Evolutionary conservation across 2,888 invertebrate genomes (phyloP), one percentile per base, ranked within the genome.

Genomic region (Plebejus argus): DNA sequence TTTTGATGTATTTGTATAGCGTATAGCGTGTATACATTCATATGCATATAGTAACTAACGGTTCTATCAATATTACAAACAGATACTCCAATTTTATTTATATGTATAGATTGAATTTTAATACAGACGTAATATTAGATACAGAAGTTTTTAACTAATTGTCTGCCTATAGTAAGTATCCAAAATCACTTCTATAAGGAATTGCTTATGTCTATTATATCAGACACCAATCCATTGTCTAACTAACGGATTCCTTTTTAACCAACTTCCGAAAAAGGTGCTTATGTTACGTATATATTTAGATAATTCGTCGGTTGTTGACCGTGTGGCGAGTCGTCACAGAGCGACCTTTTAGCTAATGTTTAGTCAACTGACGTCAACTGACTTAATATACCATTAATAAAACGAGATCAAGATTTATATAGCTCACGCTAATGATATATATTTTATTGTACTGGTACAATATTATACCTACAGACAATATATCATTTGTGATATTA

Each of bases 321-420:
- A 66, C 66, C 66, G 66, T 66, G 66, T 39, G 39, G 39, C 39
- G 39, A 45, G 12, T 61, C 61, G 61, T 66, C 66, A 66, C 66
- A 66, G 10, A 0, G 15, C 28, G 66, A 66, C 66, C 66, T 66
- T 28, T 66, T 33, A 28, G 66, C 66, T 66, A 66, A 66, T 28
- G 66, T 66, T 18, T 15, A 66, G 66, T 15, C 28, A 66, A 20
- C 28, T 66, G 66, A 66, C 66, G 66, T 66, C 66, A 28, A 15
- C 33, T 6, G 66, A 66, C 28, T 66, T 23, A 61, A 61, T 61
- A 61, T 23, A 61, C 23, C 12, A 23, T 61, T 61, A 61, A 23
- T 61, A 23, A 61, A 61, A 61, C 61, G 12, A 61, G 61, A 23
- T 61, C 8, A 3, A 12, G 23, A 61, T 61, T 61, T 61, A 61